Evolutionary conservation across 2,113 vertebrate genomes (phyloP), one percentile per base, ranked within the genome.

Genomic region (Grantiella picta): DNA sequence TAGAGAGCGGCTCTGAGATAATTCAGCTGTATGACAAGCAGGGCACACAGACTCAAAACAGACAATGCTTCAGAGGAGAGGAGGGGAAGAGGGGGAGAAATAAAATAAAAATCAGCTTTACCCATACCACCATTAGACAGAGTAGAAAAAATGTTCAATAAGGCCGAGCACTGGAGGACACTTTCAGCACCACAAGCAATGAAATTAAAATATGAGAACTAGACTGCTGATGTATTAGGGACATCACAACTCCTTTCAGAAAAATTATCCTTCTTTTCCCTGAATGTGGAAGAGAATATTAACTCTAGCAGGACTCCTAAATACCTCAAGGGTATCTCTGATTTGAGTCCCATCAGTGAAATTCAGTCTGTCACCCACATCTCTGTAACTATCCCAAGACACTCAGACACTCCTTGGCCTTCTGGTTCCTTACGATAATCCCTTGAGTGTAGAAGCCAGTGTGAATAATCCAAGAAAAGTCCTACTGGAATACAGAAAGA

Each of bases 321-420:
- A 76, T 75, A 94, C 64, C 91, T 92, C 89, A 95, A 89, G 42
- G 76, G 56, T 90, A 89, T 78, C 90, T 93, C 85, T 92, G 89
- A 92, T 94, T 78, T 94, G 77, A 95, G 82, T 89, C 86, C 80
- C 89, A 91, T 81, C 80, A 95, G 90, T 90, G 82, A 90, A 83
- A 94, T 73, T 93, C 89, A 77, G 88, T 54, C 70, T 90, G 94
- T 80, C 10, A 9, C 92, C 75, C 75, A 77, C 10, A 21, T 89
- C 81, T 91, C 52, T 56, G 38, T 36, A 90, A 93, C 77, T 92
- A 82, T 60, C 47, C 80, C 83, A 89, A 89, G 60, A 80, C 50
- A 92, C 35, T 80, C 80, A 86, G 45, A 87, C 45, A 86, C 54
- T 77, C 54, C 64, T 94, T 64, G 92, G 80, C 83, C 60, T 91